A percentile compares a stretch with the other conserved stretches of the same genome.
Evolutionary conservation across 2,888 invertebrate species (phyloP).

Genomic region (Volucella inflata): DNA sequence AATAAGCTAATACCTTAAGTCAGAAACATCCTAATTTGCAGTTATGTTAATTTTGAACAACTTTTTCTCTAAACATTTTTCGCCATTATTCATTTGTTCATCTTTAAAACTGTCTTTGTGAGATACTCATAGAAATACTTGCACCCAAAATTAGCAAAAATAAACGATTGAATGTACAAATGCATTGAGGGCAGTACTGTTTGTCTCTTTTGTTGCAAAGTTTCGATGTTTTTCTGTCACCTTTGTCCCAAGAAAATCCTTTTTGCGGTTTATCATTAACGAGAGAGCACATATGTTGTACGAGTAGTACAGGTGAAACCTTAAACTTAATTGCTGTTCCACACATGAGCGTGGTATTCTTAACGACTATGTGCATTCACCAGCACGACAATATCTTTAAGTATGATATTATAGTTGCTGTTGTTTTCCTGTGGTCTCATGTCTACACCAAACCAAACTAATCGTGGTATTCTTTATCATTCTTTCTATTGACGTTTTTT

Average conservation of each 20-base stretch:
- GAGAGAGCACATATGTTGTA: neutral
- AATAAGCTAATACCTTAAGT: no score
- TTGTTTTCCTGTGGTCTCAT: slow-evolving; percentile 9
- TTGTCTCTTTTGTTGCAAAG: no score
- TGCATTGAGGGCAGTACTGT: no score
- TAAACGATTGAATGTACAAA: no score
- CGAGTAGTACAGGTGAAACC: slow-evolving; percentile 51
- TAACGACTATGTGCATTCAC: slow-evolving; percentile 35
- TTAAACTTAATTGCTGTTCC: slow-evolving; percentile 53
- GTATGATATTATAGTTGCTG: slow-evolving; percentile 5
- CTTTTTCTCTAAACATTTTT: no score
- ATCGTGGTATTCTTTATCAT: slow-evolving; percentile 23
- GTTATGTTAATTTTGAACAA: no score
- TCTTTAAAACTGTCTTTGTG: no score
- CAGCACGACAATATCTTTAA: slow-evolving; percentile 50
- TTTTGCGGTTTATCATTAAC: slow-evolving; percentile 31
- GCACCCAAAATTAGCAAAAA: no score
- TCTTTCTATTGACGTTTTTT: slow-evolving; percentile 2
- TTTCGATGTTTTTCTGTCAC: no score
- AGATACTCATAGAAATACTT: no score
- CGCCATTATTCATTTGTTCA: no score
- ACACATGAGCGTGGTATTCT: slow-evolving; percentile 35
- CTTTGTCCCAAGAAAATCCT: neutral
- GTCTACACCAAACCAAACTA: slow-evolving; percentile 32
- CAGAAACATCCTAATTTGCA: no score